Evolutionary conservation across 1,140 invertebrate species (phyloP), one percentile per base, ranked within the genome.

Genomic region (Lepidurus couesii): DNA sequence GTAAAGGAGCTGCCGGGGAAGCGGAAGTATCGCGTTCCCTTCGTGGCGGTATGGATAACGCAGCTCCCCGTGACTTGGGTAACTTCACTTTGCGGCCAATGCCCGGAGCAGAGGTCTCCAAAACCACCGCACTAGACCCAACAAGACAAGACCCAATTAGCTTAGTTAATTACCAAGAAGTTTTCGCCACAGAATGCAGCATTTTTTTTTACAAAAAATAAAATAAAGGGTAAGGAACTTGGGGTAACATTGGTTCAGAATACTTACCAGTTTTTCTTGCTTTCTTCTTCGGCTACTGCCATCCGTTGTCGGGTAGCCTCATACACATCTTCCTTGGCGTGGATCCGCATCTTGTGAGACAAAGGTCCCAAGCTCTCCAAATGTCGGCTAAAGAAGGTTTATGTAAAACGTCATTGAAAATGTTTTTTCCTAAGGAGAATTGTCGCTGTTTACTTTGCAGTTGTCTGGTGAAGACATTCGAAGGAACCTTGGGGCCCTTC

Each of bases 291-390:
- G 76, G 91, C 93, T 81, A 90, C 91, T 79, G 92, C 93, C 93
- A 97, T 95, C 81, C 93, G 90, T 84, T 92, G 90, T 85, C 91
- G 90, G 80, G 95, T 97, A 78, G 91, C 90, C 86, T 95, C 93
- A 85, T 97, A 97, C 78, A 96, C 92, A 87, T 98, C 95, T 84
- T 97, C 95, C 81, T 95, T 97, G 81, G 95, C 95, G 84, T 93
- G 92, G 80, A 97, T 92, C 77, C 92, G 90, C 89, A 97, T 94
- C 84, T 93, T 93, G 83, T 90, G 89, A 77, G 91, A 90, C 85
- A 97, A 87, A 75, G 91, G 88, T 78, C 95, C 95, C 84, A 95
- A 89, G 80, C 91, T 91, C 86, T 93, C 91, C 85, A 96, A 86
- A 24, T 82, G 83, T 77, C 82, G 84, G 77, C 73, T 80, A 80